phyloP scores from a whole-genome alignment of 2,113 vertebrate species.

The Forbesichthys agassizii region DNA sequence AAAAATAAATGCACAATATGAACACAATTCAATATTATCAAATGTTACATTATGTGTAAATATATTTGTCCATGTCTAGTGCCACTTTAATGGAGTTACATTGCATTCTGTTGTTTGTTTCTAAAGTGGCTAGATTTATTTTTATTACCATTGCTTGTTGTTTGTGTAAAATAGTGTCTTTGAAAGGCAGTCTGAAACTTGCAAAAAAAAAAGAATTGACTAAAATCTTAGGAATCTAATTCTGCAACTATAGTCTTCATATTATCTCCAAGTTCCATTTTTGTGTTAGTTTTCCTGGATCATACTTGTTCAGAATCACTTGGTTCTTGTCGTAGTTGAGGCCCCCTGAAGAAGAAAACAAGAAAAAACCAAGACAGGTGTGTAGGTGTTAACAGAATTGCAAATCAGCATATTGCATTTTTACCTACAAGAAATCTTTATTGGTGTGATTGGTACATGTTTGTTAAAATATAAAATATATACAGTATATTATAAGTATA shows the following conservation, averaged over 20 bases:
- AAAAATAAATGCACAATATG: conserved; percentile 21
- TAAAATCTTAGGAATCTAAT: conserved; percentile 4
- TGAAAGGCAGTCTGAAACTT: conserved; percentile 5
- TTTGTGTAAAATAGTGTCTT: background rate
- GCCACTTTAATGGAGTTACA: background rate
- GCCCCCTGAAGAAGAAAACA: conserved; percentile 80
- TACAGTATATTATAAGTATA: no score
- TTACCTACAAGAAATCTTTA: no score
- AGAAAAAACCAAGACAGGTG: background rate
- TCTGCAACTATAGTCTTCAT: conserved; percentile 55
- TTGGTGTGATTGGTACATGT: no score
- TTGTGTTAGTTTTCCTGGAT: conserved; percentile 79
- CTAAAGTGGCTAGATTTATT: background rate
- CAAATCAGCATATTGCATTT: no score
- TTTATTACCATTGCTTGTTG: background rate
- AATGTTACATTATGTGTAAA: background rate
- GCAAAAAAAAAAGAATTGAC: background rate
- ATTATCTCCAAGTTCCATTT: conserved; percentile 85
- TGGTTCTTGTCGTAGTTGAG: conserved; percentile 85
- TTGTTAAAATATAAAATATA: no score
- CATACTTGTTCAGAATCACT: conserved; percentile 82
- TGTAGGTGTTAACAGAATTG: no score
- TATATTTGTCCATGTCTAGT: conserved; percentile 29
- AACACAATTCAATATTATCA: conserved; percentile 27
- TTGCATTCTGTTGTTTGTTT: background rate